These are phyloP conservation scores for Elysia chlorotica DNA, from an alignment of 1,140 invertebrate species.

Conservation along the genomic window DNA sequence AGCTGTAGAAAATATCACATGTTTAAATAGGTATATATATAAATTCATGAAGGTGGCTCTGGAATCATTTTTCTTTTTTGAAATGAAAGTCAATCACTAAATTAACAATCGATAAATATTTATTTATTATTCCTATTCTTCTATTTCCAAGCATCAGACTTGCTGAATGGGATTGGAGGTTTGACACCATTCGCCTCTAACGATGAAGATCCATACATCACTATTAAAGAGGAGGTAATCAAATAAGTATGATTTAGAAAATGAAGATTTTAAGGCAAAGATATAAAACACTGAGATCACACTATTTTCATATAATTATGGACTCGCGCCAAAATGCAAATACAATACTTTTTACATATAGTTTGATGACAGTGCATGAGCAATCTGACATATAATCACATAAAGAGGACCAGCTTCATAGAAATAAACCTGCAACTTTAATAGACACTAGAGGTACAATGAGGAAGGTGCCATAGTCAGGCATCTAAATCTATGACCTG, in stretches of 20 bases:
- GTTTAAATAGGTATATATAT: background rate
- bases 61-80: background rate
- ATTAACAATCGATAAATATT: background rate
- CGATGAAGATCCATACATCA: conserved; percentile 69
- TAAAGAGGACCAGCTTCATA: too few relatives aligned
- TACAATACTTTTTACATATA: background rate
- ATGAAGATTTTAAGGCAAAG: background rate
- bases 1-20: background rate
- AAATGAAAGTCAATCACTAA: background rate
- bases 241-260: background rate
- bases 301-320: too few relatives aligned
- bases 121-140: background rate
- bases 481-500: too few relatives aligned
- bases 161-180: conserved; percentile 57
- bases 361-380: background rate
- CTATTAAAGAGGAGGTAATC: conserved; percentile 62
- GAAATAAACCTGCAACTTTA: too few relatives aligned
- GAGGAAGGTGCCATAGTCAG: too few relatives aligned
- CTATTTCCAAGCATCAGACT: conserved; percentile 28
- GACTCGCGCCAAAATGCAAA: too few relatives aligned
- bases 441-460: too few relatives aligned
- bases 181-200: conserved; percentile 66
- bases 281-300: background rate
- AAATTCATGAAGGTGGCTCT: background rate
- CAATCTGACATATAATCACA: background rate